phyloP scores from a whole-genome alignment of 2,113 vertebrate species.

The Corythaeola cristata region DNA sequence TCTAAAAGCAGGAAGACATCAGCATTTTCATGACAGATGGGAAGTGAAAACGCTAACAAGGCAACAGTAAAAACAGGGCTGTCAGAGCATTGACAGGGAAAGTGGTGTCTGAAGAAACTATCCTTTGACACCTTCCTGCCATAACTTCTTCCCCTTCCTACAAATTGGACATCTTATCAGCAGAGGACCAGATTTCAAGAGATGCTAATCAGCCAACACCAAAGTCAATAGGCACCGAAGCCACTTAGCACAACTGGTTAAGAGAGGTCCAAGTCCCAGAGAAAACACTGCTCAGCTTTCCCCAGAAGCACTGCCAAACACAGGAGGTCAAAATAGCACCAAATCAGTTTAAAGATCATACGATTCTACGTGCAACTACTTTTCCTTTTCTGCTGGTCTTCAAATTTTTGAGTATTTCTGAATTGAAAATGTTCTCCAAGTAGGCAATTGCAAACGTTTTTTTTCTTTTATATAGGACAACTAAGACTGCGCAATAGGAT shows the following conservation, averaged over 20 bases:
- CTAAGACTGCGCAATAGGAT: neutral
- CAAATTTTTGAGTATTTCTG: neutral
- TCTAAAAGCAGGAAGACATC: neutral
- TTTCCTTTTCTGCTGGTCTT: neutral
- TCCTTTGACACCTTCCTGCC: neutral
- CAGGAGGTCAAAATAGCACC: neutral
- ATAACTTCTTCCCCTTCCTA: neutral
- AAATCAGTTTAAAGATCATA: neutral
- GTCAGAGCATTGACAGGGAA: neutral
- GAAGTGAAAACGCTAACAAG: neutral
- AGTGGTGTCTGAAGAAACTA: neutral
- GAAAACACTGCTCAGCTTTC: neutral
- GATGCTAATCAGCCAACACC: neutral
- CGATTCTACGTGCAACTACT: neutral
- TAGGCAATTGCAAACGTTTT: neutral
- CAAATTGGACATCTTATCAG: neutral
- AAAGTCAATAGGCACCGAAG: neutral
- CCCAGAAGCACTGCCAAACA: too few relatives aligned
- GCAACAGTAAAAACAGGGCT: neutral
- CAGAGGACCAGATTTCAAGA: neutral
- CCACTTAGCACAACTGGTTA: neutral
- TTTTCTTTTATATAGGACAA: neutral
- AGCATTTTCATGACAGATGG: neutral
- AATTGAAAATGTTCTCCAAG: neutral
- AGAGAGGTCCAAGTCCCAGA: neutral